Percentiles rank a stretch among this genome's conserved stretches.
Evolutionary conservation across 2,888 invertebrate species (phyloP).

Genomic region (Calameuta pallipes): DNA sequence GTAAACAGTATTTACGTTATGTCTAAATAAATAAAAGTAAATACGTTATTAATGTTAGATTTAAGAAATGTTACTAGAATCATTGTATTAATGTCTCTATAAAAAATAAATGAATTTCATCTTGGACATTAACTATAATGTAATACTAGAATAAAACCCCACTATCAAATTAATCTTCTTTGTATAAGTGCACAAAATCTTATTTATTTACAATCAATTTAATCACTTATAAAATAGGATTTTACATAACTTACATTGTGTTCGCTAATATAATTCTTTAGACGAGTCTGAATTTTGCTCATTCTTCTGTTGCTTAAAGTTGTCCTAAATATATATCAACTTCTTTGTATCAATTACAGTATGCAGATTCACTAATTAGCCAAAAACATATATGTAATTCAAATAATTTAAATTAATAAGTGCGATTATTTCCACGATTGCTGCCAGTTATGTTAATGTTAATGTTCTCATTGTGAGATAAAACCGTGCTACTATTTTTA

Average conservation of each 20-base stretch:
- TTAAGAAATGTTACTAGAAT: neutral
- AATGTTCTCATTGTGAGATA: neutral
- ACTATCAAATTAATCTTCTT: conserved; percentile 3
- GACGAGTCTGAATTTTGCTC: neutral
- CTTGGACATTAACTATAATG: neutral
- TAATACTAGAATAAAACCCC: neutral
- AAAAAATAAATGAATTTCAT: neutral
- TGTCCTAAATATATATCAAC: neutral
- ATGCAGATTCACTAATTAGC: neutral
- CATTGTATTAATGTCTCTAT: neutral
- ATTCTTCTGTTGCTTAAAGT: neutral
- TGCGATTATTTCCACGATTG: neutral
- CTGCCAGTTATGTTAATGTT: neutral
- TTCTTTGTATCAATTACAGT: neutral
- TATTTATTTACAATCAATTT: conserved; percentile 4
- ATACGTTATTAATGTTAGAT: neutral
- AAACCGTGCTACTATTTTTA: neutral
- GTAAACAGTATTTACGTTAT: neutral
- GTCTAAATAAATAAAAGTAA: neutral
- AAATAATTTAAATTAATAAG: neutral
- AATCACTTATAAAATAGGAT: neutral
- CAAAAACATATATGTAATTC: neutral
- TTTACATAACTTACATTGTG: neutral
- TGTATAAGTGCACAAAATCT: neutral
- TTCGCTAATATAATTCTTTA: neutral